Base-by-base conservation (phyloP, 92 coral and sea anemone genomes). In the Palythoa grandis region DNA sequence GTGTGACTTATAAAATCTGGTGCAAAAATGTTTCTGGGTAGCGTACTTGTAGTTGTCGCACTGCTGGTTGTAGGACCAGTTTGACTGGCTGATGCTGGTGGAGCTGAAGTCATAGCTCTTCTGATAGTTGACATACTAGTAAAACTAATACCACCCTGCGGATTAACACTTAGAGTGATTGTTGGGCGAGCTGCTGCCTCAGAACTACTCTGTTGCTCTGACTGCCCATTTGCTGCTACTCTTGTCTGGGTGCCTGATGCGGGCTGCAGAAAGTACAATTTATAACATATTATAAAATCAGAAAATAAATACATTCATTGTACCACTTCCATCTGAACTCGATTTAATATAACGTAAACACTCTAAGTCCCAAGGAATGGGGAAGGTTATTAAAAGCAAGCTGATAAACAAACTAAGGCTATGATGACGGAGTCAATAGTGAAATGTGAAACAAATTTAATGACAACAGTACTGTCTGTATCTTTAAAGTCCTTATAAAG, bases 61-160 rank as follows among this genome's bases (percentile, higher is more conserved):
- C 82, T 77, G 52, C 74, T 73, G 14, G 84, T 74, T 3, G 85
- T 77, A 39, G 70, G 82, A 16, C 88, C 75, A 70, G 87, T 89
- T 29, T 85, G 70, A 20, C 85, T 82, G n/a, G 88, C 43, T 11
- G 94, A 74, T 73, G 76, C 88, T 43, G 77, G 87, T 11, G 89
- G 83, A 38, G 89, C 66, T 35, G 87, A 56, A 5, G 88, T 66
- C 57, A 74, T 82, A 15, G 90, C 69, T 37, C 89, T 92, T 22
- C 92, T 89, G 2, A 87, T 72, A 58, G 91, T 89, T 23, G 98
- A 86, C 83, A 94, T 91, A 40, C 94, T 90, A 7, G 98, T 94
- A 40, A 94, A 84, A 20, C 95, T 88, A 74, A 94, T 91, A 53
- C 92, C 94, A 16, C 94, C 91, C 50, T 92, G 94, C 12, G 98